A percentile compares a stretch with the other conserved stretches of the same genome.
Evolutionary conservation across 2,888 invertebrate species (phyloP).

Genomic region (Calameuta filiformis): DNA sequence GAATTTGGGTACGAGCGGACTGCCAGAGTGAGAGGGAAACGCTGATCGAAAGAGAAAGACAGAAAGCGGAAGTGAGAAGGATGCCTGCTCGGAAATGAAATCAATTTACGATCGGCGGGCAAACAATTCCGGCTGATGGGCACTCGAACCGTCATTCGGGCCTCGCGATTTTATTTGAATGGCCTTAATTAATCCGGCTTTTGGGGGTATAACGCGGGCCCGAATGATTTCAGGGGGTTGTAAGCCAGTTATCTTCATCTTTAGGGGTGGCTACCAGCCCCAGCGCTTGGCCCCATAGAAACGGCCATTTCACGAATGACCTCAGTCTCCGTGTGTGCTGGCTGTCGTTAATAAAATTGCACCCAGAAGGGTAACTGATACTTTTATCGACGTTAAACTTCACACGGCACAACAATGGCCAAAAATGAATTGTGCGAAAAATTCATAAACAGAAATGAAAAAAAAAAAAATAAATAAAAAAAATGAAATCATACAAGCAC

Average conservation of each 20-base stretch:
- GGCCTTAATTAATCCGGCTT: conserved; percentile 56
- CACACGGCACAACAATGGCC: not conserved
- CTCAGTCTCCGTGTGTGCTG: not conserved
- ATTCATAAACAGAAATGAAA: conserved; percentile 14
- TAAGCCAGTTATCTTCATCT: conserved; percentile 58
- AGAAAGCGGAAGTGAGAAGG: not conserved
- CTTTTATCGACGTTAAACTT: not conserved
- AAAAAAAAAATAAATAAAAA: conserved; percentile 23
- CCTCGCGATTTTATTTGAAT: conserved; percentile 48
- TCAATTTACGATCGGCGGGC: not conserved
- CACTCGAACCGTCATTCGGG: conserved; percentile 34
- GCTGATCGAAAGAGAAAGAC: not conserved
- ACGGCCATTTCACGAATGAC: not conserved
- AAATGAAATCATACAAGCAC: not conserved
- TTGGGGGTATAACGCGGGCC: conserved; percentile 26
- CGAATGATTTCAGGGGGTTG: conserved; percentile 10
- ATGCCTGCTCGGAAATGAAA: not conserved
- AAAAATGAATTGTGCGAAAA: not conserved
- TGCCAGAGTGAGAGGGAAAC: not conserved
- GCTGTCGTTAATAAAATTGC: not conserved
- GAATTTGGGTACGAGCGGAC: not conserved
- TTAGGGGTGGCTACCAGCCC: conserved; percentile 15
- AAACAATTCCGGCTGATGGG: not conserved
- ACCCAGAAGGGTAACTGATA: not conserved
- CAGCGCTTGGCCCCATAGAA: not conserved